Conservation (phyloP, 2,888 invertebrate genomes). For the Leptopilina myrica region DNA sequence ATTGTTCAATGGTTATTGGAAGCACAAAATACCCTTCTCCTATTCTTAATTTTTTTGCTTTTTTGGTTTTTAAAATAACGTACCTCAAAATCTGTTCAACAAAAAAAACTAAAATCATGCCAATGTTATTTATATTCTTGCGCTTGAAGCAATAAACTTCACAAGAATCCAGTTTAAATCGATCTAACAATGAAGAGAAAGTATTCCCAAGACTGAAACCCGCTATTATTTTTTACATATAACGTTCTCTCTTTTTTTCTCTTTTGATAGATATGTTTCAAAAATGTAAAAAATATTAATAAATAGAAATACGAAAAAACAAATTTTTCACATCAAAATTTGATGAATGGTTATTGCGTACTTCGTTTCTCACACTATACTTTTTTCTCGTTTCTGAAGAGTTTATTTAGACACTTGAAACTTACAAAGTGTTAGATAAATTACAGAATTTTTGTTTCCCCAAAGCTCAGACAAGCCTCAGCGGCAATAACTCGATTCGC, state of each 20-base stretch:
- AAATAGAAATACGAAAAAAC: constrained; percentile 3
- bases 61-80: not conserved
- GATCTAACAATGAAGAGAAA: constrained; percentile 10
- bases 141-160: not conserved
- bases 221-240: not conserved
- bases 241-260: no score
- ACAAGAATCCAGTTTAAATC: not conserved
- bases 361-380: no score
- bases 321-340: not conserved
- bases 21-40: not conserved
- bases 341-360: not conserved
- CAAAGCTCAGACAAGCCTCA: no score
- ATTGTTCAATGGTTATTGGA: not conserved
- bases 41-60: no score
- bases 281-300: no score
- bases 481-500: no score
- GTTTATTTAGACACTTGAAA: no score
- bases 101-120: constrained; percentile 15
- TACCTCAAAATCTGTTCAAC: constrained; percentile 7
- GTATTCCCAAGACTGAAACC: not conserved
- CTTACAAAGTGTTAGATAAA: no score
- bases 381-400: no score
- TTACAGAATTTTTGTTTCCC: no score
- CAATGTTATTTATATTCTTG: not conserved
- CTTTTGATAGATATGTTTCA: not conserved